These are phyloP conservation scores for Holothuria leucospilota DNA, from an alignment of 53 echinoderm and acorn worm species.

Conservation along the genomic window DNA sequence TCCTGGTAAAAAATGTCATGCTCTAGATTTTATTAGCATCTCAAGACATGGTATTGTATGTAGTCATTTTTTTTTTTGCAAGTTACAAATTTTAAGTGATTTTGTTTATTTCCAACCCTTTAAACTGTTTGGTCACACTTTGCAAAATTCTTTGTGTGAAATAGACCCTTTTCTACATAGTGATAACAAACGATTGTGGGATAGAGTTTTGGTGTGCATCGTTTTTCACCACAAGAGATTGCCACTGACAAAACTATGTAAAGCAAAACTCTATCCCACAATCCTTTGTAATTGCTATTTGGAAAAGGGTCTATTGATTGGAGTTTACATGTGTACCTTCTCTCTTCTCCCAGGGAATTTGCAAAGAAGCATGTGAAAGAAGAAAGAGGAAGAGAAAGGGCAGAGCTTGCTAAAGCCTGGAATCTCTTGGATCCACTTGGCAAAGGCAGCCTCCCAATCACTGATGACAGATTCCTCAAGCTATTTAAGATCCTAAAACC, in stretches of 20 bases:
- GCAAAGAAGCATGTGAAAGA: conserved; percentile 99
- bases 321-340: too few species aligned
- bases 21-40: neutral
- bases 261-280: too few species aligned
- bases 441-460: conserved; percentile 78
- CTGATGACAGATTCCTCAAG: conserved; percentile 87
- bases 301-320: too few species aligned
- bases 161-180: too few species aligned
- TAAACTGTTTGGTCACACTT: neutral
- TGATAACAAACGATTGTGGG: too few species aligned
- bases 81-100: neutral
- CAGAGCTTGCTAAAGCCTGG: conserved; percentile 99
- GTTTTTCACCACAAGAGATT: too few species aligned
- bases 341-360: conserved; percentile 79
- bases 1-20: too few species aligned
- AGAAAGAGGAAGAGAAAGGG: conserved; percentile 91
- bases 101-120: neutral
- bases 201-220: too few species aligned
- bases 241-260: too few species aligned
- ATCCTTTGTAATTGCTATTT: too few species aligned
- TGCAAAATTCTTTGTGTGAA: neutral
- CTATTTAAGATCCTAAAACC: conserved; percentile 90
- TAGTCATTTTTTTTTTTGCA: neutral
- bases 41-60: neutral
- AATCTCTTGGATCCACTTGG: conserved; percentile 96